Evolutionary conservation across 2,797 vertebrate genomes (phyloP).

Genomic region (Cynopterus sphinx): DNA sequence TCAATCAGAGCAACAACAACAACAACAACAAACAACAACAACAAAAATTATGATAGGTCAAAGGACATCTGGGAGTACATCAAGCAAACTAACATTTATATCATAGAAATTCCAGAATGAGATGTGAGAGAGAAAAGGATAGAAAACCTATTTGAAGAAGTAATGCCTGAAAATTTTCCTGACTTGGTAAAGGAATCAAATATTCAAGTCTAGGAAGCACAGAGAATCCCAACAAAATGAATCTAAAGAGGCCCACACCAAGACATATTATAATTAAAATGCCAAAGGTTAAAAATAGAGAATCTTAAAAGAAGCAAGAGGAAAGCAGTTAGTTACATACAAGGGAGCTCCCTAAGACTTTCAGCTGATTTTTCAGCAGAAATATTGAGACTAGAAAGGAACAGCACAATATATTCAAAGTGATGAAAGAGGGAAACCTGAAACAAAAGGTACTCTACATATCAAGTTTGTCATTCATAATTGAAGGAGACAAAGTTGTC

Average conservation of each 20-base stretch:
- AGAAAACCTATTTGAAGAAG: neutral
- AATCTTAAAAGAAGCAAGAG: neutral
- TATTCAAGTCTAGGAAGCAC: neutral
- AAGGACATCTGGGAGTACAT: neutral
- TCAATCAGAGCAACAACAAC: neutral
- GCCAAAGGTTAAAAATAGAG: neutral
- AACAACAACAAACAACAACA: neutral
- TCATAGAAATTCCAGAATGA: neutral
- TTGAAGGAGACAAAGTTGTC: neutral
- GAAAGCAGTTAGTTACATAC: neutral
- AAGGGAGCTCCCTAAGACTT: neutral
- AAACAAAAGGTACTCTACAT: neutral
- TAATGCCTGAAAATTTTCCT: neutral
- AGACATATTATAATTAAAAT: neutral
- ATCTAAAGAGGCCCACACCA: neutral
- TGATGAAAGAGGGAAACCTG: neutral
- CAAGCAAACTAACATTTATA: neutral
- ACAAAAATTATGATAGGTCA: neutral
- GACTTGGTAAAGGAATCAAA: neutral
- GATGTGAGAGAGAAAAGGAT: neutral
- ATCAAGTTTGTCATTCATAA: neutral
- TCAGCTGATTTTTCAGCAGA: neutral
- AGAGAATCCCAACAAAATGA: neutral
- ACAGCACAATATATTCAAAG: neutral
- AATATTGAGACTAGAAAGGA: neutral